These are phyloP conservation scores for Sebastes melanostomus DNA, from an alignment of 2,797 vertebrate species.

Conservation along the genomic window DNA sequence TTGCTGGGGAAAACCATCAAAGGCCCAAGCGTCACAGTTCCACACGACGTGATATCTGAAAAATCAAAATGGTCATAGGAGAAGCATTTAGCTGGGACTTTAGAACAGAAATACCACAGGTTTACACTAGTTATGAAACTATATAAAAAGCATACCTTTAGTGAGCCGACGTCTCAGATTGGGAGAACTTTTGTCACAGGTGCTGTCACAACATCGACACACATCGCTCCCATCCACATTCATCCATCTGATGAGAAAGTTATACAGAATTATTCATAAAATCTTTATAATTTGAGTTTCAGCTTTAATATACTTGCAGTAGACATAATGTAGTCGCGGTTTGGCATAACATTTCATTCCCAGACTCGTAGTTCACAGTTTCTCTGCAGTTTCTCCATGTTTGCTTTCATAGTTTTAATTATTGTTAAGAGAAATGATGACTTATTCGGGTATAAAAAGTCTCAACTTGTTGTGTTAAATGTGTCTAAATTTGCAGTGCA, in stretches of 20 bases:
- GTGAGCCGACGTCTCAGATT: neutral
- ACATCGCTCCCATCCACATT: slow-evolving; percentile 44
- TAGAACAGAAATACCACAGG: neutral
- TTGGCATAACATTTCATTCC: neutral
- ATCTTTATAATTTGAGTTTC: neutral
- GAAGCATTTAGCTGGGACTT: neutral
- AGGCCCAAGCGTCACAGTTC: slow-evolving; percentile 33
- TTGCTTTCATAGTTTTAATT: neutral
- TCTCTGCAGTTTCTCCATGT: neutral
- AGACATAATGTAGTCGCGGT: neutral
- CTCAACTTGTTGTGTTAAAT: no score
- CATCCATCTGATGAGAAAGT: slow-evolving; percentile 47
- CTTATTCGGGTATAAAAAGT: neutral
- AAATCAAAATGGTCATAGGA: neutral
- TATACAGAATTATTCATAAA: neutral
- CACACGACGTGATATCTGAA: slow-evolving; percentile 30
- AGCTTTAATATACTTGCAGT: neutral
- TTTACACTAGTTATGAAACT: neutral
- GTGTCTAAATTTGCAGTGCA: neutral
- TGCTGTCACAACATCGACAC: slow-evolving; percentile 57
- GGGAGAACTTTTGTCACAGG: neutral
- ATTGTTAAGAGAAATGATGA: neutral
- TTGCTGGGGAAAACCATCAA: slow-evolving; percentile 30
- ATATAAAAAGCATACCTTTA: neutral
- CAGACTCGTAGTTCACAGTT: neutral